Base-by-base conservation (phyloP, 37 sponge, comb jelly and placozoan species). In the Aplysina aerophoba region DNA sequence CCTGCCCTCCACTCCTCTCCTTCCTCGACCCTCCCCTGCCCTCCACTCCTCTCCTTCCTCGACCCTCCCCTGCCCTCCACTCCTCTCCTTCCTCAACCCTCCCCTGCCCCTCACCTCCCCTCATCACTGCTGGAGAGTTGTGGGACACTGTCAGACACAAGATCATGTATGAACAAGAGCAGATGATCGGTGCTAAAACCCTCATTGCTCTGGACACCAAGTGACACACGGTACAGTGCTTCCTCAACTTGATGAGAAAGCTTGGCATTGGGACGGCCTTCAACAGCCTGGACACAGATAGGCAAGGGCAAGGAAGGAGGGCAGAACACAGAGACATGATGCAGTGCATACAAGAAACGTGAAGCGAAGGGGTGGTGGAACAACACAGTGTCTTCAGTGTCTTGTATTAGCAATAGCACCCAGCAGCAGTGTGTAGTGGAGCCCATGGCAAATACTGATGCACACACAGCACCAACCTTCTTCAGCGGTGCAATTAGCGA, bases 151-250 rank as follows among this genome's bases (percentile, higher is more conserved):
- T 91, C 81, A 13, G 27, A 81, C 28, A 91, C 27, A 37, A 89
- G 38, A 4, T 69, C 81, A 39, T 93, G 87, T 34, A 93, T 66
- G 27, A 95, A 88, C 30, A 88, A 44, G 13, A 95, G 82, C 8
- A 91, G 61, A 6, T 79, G 84, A 15, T 83, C 84, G 31, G 86
- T 71, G 16, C 88, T 81, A 73, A 95, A 84, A 6, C 71, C 89
- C 21, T 62, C 64, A 80, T 95, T 95, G 39, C 39, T 55, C 38
- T 66, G 87, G 37, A 95, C 50, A 30, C 96, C 96, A 6, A 73
- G 59, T 1, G 82, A 69, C 20, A 93, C 71, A 37, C 84, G 57
- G 25, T 87, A 58, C 59, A 93, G 65, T 4, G 81, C 87, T 40
- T 93, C 91, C 83, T 90, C 94, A 44, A 93, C 87, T 12, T 73